Base-by-base conservation (phyloP, 2,888 invertebrate species). In the Melanotus villosus region DNA sequence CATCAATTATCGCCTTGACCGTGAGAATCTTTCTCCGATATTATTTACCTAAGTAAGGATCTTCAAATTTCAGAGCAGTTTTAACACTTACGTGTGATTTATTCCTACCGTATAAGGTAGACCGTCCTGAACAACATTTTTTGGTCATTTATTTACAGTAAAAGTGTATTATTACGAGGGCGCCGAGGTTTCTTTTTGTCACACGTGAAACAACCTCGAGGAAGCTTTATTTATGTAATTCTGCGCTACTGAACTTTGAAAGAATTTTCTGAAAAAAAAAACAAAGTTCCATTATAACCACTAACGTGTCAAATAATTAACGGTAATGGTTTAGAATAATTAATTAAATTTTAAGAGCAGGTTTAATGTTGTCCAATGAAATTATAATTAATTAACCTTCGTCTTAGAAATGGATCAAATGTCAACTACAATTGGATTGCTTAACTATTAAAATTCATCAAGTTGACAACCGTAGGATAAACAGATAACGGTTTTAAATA, bases 51-150 rank as follows among this genome's bases (percentile, higher is more conserved):
- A 75, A 66, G 69, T 71, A 75, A 75, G 74, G 68, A 76, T 74
- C 75, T 77, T 75, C 68, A 76, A 78, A 77, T 79, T 78, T 77
- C 72, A 75, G 75, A 72, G 78, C 72, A 77, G 74, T 80, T 80
- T 81, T 81, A 80, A 80, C 81, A 80, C 79, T 65, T 77, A 76
- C 38, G 79, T 81, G 81, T 78, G 81, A 81, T 78, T 78, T 78
- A 78, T 79, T 78, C 74, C 75, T 78, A 77, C 78, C 78, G 79
- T 78, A 68, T 59, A 68, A 52, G 68, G 68, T 18, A 30, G 30
- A 30, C 2, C 14, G 9, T 43, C 6, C 23, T 18, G 16, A 23
- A 47, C 23, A 9, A 10, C 43, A 19, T 41, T 41, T 41, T 41
- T 18, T 41, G 41, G 9, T n/a, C 14, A 41, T 43, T 43, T 43